phyloP scores from a whole-genome alignment of 2,888 invertebrate species.

The Cephalotes varians region DNA sequence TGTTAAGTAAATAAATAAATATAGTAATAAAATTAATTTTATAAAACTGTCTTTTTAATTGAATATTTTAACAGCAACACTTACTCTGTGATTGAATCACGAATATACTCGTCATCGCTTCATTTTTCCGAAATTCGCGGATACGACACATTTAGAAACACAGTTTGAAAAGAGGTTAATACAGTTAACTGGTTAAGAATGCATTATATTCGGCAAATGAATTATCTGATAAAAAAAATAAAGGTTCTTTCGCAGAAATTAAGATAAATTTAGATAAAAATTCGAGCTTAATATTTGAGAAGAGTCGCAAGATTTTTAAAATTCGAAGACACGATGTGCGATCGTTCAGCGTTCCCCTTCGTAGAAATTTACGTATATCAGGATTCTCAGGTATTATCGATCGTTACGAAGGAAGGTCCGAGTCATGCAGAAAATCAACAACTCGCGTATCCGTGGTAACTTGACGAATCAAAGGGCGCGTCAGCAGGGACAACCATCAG shows the following conservation, averaged over 20 bases:
- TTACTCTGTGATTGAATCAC: too few relatives aligned
- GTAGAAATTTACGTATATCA: background rate
- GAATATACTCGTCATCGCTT: too few relatives aligned
- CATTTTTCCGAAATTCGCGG: too few relatives aligned
- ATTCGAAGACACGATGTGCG: background rate
- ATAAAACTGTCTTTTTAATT: too few relatives aligned
- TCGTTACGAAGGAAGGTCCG: slow-evolving; percentile 39
- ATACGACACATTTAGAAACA: too few relatives aligned
- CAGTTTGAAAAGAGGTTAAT: too few relatives aligned
- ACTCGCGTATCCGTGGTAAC: slow-evolving; percentile 68
- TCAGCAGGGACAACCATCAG: slow-evolving; percentile 22
- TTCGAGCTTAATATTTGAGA: background rate
- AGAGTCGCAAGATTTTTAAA: background rate
- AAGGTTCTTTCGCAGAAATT: background rate
- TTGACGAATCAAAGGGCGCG: slow-evolving; percentile 49
- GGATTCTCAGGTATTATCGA: slow-evolving; percentile 53
- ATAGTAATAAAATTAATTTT: too few relatives aligned
- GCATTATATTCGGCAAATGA: background rate
- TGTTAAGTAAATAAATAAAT: too few relatives aligned
- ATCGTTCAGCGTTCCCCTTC: background rate
- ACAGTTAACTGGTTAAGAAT: too few relatives aligned
- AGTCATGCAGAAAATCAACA: slow-evolving; percentile 40
- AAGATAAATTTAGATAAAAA: background rate
- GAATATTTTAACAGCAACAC: too few relatives aligned
- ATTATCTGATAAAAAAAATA: background rate